Evolutionary conservation across 2,113 vertebrate species (phyloP).

Genomic region (Vimba vimba): DNA sequence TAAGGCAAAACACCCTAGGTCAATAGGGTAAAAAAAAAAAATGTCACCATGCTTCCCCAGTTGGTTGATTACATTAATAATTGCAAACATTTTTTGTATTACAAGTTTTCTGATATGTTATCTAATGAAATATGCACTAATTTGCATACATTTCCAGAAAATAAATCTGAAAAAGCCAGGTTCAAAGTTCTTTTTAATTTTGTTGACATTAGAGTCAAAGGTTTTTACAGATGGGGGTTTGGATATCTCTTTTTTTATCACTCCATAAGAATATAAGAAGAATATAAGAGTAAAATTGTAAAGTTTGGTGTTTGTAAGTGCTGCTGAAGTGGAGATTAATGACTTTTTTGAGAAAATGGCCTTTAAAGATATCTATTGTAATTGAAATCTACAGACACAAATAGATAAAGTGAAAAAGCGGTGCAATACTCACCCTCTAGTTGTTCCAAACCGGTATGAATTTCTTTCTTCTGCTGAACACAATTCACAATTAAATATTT

Average conservation of each 20-base stretch:
- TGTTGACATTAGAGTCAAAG: background rate
- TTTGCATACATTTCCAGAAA: background rate
- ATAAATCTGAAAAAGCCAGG: background rate
- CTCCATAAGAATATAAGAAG: too few relatives aligned
- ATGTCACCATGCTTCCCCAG: background rate
- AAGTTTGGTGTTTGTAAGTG: background rate
- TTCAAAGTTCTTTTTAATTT: background rate
- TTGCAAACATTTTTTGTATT: background rate
- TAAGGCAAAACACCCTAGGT: background rate
- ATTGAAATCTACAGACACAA: background rate
- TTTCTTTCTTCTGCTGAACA: too few relatives aligned
- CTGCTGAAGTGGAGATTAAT: background rate
- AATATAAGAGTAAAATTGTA: background rate
- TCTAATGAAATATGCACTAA: background rate
- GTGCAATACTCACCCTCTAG: background rate
- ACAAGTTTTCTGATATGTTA: background rate
- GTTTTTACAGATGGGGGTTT: background rate
- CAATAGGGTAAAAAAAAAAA: background rate
- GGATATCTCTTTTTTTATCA: background rate
- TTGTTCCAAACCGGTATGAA: too few relatives aligned
- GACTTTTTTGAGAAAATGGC: background rate
- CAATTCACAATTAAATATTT: too few relatives aligned
- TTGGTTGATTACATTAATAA: background rate
- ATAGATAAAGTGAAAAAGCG: background rate
- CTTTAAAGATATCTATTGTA: background rate